Evolutionary conservation across 2,888 invertebrate genomes (phyloP).

Genomic region (Capitulum mitella): DNA sequence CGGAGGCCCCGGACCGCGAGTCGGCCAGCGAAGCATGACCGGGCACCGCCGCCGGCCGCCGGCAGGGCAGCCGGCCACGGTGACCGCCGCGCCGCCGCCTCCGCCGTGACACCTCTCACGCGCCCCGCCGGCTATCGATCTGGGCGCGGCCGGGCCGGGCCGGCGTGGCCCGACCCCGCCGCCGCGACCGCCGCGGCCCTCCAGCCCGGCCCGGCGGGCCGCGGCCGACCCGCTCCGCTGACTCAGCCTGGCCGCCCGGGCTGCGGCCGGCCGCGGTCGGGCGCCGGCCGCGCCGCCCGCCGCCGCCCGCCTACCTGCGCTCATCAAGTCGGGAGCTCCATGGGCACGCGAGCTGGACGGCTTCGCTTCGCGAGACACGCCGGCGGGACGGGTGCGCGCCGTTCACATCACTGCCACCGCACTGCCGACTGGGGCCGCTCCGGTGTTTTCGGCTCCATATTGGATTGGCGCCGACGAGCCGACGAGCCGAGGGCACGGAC

Average conservation of each 20-base stretch:
- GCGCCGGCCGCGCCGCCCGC: too few species aligned
- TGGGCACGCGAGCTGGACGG: not conserved
- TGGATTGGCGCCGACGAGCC: slow-evolving; percentile 10
- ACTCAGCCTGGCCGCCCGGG: too few species aligned
- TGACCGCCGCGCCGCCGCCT: not conserved
- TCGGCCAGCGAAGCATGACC: not conserved
- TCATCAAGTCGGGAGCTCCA: not conserved
- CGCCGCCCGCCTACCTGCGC: not conserved
- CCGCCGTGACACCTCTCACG: too few species aligned
- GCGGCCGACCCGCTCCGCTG: too few species aligned
- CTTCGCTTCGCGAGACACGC: not conserved
- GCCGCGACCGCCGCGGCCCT: too few species aligned
- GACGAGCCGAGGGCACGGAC: not conserved
- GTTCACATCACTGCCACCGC: not conserved
- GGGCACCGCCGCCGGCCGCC: not conserved
- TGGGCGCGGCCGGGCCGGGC: not conserved
- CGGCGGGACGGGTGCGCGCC: not conserved
- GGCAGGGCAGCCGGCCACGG: not conserved
- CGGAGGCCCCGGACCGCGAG: not conserved
- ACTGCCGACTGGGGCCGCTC: not conserved
- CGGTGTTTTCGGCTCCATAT: slow-evolving; percentile 6
- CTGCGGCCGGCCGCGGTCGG: too few species aligned
- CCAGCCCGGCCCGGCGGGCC: too few species aligned
- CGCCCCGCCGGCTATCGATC: not conserved
- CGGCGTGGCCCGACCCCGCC: too few species aligned